Conservation (phyloP, 1,140 invertebrate species). For the Drosophila suzukii region DNA sequence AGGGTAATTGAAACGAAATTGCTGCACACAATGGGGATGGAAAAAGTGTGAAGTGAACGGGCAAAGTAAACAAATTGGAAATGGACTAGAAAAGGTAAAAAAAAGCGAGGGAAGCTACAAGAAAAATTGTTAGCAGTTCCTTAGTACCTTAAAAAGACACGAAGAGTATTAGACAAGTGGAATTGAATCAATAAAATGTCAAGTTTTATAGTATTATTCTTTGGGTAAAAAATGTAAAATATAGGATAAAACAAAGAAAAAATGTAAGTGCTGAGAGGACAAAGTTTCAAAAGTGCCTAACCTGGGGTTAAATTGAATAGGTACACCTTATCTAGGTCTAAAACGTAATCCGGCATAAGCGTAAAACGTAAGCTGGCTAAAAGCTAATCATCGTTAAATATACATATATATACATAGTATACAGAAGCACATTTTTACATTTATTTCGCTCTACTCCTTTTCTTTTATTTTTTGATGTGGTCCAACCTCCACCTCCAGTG, state of each 20-base stretch:
- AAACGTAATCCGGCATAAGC: slow-evolving; percentile 31
- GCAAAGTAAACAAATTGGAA: slow-evolving; percentile 26
- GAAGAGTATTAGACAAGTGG: slow-evolving; percentile 1
- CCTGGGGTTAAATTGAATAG: slow-evolving; percentile 15
- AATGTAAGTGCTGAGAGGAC: background rate
- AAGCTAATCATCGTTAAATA: slow-evolving; percentile 49
- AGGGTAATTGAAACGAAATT: slow-evolving; percentile 38
- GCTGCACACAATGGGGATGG: slow-evolving; percentile 34
- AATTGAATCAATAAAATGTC: background rate
- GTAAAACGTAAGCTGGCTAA: slow-evolving; percentile 43
- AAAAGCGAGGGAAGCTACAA: background rate
- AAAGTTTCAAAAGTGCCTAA: background rate
- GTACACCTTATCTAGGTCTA: slow-evolving; percentile 24
- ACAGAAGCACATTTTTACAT: slow-evolving; percentile 41
- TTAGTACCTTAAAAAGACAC: slow-evolving; percentile 2
- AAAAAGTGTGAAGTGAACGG: slow-evolving; percentile 18
- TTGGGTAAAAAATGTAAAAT: background rate
- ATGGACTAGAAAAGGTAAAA: background rate
- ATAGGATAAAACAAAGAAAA: background rate
- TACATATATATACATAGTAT: slow-evolving; percentile 53
- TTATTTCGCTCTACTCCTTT: slow-evolving; percentile 23
- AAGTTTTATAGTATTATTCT: background rate
- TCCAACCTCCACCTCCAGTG: background rate
- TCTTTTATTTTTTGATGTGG: background rate
- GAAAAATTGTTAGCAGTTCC: slow-evolving; percentile 16